Conservation (phyloP, 2,113 vertebrate genomes). For the Sapayoa aenigma region DNA sequence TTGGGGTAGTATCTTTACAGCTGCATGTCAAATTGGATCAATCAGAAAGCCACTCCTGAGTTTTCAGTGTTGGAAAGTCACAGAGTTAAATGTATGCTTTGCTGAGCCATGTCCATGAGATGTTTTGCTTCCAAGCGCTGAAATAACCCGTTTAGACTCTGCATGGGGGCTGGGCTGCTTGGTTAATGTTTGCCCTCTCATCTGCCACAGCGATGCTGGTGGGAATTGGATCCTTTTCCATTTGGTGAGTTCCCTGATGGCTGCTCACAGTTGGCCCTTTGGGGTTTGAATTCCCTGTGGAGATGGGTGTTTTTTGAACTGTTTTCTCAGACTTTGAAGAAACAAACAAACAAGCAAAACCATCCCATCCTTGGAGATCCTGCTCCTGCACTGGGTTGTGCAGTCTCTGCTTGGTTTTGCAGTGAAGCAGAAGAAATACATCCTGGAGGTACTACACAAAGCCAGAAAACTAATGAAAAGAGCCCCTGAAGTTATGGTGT, state of each 20-base stretch:
- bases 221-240: background rate
- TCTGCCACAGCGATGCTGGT: background rate
- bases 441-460: background rate
- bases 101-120: background rate
- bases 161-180: background rate
- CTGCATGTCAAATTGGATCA: background rate
- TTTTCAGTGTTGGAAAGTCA: background rate
- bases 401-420: background rate
- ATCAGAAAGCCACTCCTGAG: background rate
- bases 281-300: background rate
- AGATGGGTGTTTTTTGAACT: background rate
- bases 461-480: slow-evolving; percentile 4
- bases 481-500: background rate
- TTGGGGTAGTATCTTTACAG: background rate
- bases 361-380: background rate
- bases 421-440: background rate
- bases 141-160: accelerated
- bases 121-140: background rate
- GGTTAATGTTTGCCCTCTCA: background rate
- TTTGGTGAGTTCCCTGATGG: background rate
- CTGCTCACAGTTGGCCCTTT: background rate
- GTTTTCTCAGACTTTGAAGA: background rate
- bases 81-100: accelerated
- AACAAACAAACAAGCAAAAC: background rate
- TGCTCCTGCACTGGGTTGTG: background rate